These are phyloP conservation scores for Ceyx margarethae DNA, from an alignment of 2,113 vertebrate genomes.

Conservation along the genomic window DNA sequence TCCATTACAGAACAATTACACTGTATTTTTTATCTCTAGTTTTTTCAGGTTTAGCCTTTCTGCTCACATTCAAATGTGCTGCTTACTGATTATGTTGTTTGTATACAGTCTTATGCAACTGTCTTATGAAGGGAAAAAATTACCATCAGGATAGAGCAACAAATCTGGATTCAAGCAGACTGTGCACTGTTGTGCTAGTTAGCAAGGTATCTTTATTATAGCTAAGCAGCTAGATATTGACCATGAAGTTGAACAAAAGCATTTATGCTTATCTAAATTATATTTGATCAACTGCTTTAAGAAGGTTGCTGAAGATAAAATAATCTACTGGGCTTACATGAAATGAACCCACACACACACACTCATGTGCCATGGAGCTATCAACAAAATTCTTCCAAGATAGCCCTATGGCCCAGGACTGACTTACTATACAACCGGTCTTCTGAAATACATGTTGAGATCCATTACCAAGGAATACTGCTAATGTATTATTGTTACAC, in stretches of 20 bases:
- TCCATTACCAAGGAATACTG: background rate
- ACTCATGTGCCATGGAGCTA: background rate
- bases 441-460: background rate
- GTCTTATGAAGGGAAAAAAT: background rate
- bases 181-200: background rate
- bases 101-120: background rate
- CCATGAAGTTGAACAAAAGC: background rate
- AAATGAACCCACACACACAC: constrained; percentile 27
- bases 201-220: constrained; percentile 22
- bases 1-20: background rate
- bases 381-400: background rate
- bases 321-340: background rate
- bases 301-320: constrained; percentile 40
- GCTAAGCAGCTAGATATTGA: constrained; percentile 44
- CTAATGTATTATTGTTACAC: background rate
- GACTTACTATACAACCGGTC: rapidly evolving
- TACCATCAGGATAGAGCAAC: background rate
- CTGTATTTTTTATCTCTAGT: background rate
- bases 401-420: background rate
- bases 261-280: constrained; percentile 50
- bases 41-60: background rate
- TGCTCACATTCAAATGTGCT: background rate
- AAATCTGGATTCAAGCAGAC: background rate
- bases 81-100: background rate
- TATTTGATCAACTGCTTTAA: constrained; percentile 35